Percentiles rank a stretch among this genome's conserved stretches.
These are phyloP conservation scores for Ahaetulla prasina DNA, from an alignment of 2,113 vertebrate genomes.

Conservation along the genomic window DNA sequence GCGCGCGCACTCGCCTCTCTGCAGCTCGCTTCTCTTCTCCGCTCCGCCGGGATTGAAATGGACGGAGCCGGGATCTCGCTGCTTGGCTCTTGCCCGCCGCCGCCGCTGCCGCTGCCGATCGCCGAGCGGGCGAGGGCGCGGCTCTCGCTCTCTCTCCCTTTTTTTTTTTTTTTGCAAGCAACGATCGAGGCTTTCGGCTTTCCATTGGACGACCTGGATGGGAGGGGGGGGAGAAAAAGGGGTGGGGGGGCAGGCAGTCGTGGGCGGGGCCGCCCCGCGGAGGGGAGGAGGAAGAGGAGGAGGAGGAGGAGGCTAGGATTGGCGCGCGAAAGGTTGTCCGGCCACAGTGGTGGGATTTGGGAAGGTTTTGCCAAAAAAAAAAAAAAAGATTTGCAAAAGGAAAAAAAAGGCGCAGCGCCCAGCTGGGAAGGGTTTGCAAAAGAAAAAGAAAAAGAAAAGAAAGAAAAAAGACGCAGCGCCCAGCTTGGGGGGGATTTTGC, in stretches of 20 bases:
- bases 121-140: background rate
- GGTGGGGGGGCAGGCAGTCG: background rate
- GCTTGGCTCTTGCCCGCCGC: background rate
- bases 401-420: too few species aligned
- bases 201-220: background rate
- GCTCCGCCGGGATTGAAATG: background rate
- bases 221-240: rapidly evolving
- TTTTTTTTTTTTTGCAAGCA: background rate
- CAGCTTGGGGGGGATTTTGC: too few species aligned
- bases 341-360: too few species aligned
- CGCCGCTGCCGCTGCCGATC: background rate
- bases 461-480: too few species aligned
- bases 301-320: background rate
- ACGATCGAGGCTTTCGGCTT: background rate
- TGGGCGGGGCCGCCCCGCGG: background rate
- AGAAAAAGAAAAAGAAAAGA: too few species aligned
- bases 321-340: background rate
- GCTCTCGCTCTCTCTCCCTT: background rate
- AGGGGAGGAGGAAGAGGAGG: too few species aligned
- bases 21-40: background rate
- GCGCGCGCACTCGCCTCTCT: background rate
- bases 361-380: too few species aligned
- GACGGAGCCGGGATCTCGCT: background rate
- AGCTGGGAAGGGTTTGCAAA: too few species aligned
- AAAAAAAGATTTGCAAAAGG: too few species aligned